Percentiles rank a stretch among this genome's conserved stretches.
phyloP scores from a whole-genome alignment of 1,140 invertebrate species.

The Hypsibius dujardini region DNA sequence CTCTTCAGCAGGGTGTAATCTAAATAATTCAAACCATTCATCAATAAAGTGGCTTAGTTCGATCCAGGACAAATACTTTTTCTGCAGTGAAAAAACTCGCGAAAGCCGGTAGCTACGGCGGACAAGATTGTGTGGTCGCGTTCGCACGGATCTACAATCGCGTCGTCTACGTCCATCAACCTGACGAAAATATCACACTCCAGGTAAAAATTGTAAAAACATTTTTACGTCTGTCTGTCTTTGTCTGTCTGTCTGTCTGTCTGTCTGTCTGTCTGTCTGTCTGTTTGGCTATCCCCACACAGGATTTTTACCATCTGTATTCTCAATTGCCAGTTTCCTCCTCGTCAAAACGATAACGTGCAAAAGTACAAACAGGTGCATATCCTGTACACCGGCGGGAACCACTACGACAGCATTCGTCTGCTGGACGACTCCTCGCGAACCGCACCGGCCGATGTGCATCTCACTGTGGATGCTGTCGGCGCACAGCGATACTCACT shows the following conservation, averaged over 20 bases:
- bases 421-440: background rate
- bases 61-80: background rate
- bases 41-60: no score
- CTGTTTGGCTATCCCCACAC: background rate
- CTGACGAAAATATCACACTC: constrained; percentile 15
- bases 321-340: background rate
- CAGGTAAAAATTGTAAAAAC: background rate
- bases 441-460: background rate
- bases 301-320: background rate
- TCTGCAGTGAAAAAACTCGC: constrained; percentile 5
- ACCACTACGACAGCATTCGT: constrained; percentile 9
- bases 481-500: no score
- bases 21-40: background rate
- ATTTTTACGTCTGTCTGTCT: constrained; percentile 5
- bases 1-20: background rate
- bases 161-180: constrained; percentile 8
- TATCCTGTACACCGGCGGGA: background rate
- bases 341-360: background rate
- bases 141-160: constrained; percentile 3
- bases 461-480: background rate
- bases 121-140: constrained; percentile 5
- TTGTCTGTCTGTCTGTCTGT: background rate
- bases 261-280: background rate
- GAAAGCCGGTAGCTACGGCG: background rate
- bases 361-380: background rate